A percentile compares a stretch with the other conserved stretches of the same genome.
Conservation (phyloP, 2,888 invertebrate genomes). For the Parnassius apollo region DNA sequence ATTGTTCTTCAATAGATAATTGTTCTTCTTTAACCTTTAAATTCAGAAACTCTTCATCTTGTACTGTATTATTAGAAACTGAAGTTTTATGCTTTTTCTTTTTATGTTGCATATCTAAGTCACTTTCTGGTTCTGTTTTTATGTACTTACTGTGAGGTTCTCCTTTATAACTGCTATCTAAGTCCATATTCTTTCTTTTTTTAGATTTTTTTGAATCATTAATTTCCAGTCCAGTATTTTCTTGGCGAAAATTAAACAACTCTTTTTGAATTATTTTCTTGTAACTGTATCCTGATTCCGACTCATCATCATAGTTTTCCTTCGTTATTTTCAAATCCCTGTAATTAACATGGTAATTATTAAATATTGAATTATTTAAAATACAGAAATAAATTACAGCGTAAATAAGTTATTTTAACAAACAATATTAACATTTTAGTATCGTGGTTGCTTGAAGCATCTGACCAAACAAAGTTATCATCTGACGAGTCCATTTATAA, state of each 20-base stretch:
- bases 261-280: slow-evolving; percentile 36
- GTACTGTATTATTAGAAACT: slow-evolving; percentile 16
- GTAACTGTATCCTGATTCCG: slow-evolving; percentile 31
- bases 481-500: slow-evolving; percentile 47
- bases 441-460: slow-evolving; percentile 43
- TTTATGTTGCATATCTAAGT: slow-evolving; percentile 39
- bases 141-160: slow-evolving; percentile 37
- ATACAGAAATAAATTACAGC: not conserved
- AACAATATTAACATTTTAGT: slow-evolving; percentile 37
- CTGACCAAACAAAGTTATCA: slow-evolving; percentile 54
- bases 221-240: slow-evolving; percentile 22
- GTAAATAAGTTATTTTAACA: not conserved
- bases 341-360: slow-evolving; percentile 10
- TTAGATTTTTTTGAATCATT: slow-evolving; percentile 31
- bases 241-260: slow-evolving; percentile 26
- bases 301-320: slow-evolving; percentile 29
- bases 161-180: slow-evolving; percentile 13
- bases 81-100: slow-evolving; percentile 32
- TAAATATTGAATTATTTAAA: not conserved
- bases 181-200: slow-evolving; percentile 31
- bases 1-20: slow-evolving; percentile 30
- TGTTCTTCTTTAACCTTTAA: slow-evolving; percentile 50
- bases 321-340: slow-evolving; percentile 13
- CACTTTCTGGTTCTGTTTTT: slow-evolving; percentile 51
- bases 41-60: slow-evolving; percentile 47